phyloP scores from a whole-genome alignment of 2,888 invertebrate species.

The Troilus luridus region DNA sequence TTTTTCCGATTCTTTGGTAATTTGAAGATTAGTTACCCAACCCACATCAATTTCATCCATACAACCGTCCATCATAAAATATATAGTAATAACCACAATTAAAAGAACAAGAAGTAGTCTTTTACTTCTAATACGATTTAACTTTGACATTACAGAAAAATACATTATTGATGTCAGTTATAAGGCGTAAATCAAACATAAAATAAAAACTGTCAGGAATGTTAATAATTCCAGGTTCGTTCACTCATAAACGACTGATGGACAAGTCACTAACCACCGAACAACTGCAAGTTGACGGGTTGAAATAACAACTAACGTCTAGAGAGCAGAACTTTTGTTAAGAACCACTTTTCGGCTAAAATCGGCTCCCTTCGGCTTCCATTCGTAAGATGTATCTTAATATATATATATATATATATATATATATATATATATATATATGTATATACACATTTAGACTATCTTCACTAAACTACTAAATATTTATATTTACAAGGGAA shows the following conservation, averaged over 20 bases:
- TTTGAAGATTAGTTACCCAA: conserved; percentile 36
- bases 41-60: neutral
- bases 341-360: no score
- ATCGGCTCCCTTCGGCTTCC: no score
- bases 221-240: neutral
- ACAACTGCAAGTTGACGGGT: neutral
- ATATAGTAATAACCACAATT: neutral
- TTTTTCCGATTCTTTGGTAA: conserved; percentile 57
- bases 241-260: neutral
- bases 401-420: no score
- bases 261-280: no score
- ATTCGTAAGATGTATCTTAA: no score
- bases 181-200: neutral
- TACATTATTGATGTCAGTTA: neutral
- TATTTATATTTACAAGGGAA: no score
- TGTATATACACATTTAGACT: no score
- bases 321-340: no score
- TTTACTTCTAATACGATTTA: conserved; percentile 29
- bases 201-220: neutral
- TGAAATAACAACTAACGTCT: no score
- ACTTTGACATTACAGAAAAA: conserved; percentile 45
- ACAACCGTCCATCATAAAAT: conserved; percentile 30
- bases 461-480: no score
- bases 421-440: no score
- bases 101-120: conserved; percentile 4